Evolutionary conservation across 53 echinoderm and acorn worm genomes (phyloP).

Genomic region (Patiria pectinifera): DNA sequence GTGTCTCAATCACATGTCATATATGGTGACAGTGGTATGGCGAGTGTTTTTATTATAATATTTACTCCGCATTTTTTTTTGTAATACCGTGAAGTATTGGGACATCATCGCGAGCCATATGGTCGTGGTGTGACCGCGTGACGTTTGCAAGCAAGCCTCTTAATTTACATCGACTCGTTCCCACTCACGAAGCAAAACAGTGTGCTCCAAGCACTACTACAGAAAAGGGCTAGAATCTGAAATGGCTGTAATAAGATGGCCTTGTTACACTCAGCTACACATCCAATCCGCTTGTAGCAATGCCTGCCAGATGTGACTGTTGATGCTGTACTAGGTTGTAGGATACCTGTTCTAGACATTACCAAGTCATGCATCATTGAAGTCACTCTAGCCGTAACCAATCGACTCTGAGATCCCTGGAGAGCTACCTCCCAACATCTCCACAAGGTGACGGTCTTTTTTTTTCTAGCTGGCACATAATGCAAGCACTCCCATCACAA

Average conservation of each 20-base stretch:
- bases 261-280: not conserved
- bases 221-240: not conserved
- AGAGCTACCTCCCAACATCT: not conserved
- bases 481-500: not conserved
- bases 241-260: not conserved
- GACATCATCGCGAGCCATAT: constrained; percentile 32
- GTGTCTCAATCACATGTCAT: not conserved
- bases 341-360: not conserved
- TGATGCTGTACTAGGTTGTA: not conserved
- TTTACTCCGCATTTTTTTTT: not conserved
- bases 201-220: not conserved
- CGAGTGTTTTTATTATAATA: constrained; percentile 41
- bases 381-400: constrained; percentile 22
- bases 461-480: not conserved
- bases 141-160: not conserved
- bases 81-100: not conserved
- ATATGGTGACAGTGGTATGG: not conserved
- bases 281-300: not conserved
- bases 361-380: constrained; percentile 21
- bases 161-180: not conserved
- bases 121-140: not conserved
- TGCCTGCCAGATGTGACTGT: not conserved
- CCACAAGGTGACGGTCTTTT: not conserved
- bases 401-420: not conserved
- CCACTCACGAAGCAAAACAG: not conserved